A percentile compares a stretch with the other conserved stretches of the same genome.
Conservation (phyloP, 2,113 vertebrate genomes). For the Microtus montanus region DNA sequence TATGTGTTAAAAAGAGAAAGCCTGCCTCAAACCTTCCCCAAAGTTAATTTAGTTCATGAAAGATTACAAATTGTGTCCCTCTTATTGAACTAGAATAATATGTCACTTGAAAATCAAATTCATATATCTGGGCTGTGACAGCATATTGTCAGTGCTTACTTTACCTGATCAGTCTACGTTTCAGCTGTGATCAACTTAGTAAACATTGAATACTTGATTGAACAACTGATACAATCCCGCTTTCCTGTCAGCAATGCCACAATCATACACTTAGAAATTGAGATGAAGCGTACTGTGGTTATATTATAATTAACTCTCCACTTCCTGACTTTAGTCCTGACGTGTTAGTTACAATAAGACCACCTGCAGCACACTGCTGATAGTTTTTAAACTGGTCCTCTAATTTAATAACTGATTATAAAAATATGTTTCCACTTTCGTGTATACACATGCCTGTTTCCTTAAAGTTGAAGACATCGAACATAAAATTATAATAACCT, state of each 20-base stretch:
- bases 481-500: not conserved
- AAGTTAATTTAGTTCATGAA: constrained; percentile 58
- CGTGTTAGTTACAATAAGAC: constrained; percentile 15
- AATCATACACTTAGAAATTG: constrained; percentile 67
- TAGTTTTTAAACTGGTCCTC: not conserved
- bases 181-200: constrained; percentile 56
- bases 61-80: not conserved
- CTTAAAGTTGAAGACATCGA: not conserved
- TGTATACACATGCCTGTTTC: not conserved
- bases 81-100: constrained; percentile 53
- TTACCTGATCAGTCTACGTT: constrained; percentile 66
- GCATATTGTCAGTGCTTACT: constrained; percentile 44
- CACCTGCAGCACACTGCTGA: not conserved
- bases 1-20: constrained; percentile 45
- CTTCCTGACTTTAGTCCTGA: constrained; percentile 43
- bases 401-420: constrained; percentile 57
- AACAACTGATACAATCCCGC: not conserved
- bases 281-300: constrained; percentile 55
- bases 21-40: not conserved
- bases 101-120: constrained; percentile 27
- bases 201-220: not conserved
- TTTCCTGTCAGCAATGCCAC: constrained; percentile 28
- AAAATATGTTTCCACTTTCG: constrained; percentile 54
- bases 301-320: constrained; percentile 22
- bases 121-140: constrained; percentile 44